phyloP scores from a whole-genome alignment of 2,797 vertebrate species.

The Tragelaphus eurycerus region DNA sequence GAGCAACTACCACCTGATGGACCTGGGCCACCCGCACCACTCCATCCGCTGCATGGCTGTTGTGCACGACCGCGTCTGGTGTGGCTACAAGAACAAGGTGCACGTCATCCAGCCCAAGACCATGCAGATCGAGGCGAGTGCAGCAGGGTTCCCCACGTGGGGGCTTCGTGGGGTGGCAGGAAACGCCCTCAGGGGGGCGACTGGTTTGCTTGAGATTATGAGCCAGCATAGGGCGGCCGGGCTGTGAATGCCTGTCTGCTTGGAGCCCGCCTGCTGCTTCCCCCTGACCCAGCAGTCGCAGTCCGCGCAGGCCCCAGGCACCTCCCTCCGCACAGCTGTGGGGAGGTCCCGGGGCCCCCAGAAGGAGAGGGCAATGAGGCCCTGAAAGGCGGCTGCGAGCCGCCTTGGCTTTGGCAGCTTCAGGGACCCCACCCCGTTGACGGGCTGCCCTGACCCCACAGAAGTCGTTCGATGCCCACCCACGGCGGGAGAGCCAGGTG shows the following conservation, averaged over 20 bases:
- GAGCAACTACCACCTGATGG: constrained; percentile 98
- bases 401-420: neutral
- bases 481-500: constrained; percentile 96
- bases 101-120: constrained; percentile 98
- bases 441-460: constrained; percentile 67
- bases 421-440: neutral
- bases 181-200: neutral
- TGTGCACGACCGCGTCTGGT: constrained; percentile 97
- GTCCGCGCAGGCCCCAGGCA: neutral
- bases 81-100: constrained; percentile 98
- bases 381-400: neutral
- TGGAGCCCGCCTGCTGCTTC: neutral
- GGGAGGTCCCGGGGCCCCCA: neutral
- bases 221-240: neutral
- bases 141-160: neutral
- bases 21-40: constrained; percentile 96
- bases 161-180: neutral
- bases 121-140: constrained; percentile 95
- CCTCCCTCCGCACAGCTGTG: neutral
- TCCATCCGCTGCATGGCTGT: constrained; percentile 99
- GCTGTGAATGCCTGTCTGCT: neutral
- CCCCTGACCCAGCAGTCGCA: neutral
- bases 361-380: neutral
- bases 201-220: neutral
- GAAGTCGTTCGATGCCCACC: constrained; percentile 98